Percentiles rank a stretch among this genome's conserved stretches.
Conservation (phyloP, 2,113 vertebrate genomes). For the Numida meleagris region DNA sequence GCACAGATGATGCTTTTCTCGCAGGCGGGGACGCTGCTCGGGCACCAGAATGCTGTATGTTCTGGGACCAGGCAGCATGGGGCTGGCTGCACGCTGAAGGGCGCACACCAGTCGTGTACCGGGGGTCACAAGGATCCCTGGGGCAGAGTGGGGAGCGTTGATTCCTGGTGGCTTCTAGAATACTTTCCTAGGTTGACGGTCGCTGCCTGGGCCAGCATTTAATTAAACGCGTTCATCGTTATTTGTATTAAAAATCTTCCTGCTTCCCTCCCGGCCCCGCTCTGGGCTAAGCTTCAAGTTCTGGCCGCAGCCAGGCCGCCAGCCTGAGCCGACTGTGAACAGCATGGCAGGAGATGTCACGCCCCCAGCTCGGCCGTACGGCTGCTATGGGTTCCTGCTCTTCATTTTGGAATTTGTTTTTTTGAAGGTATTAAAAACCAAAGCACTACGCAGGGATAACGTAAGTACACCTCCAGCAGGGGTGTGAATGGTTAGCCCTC, state of each 20-base stretch:
- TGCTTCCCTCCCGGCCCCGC: not conserved
- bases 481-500: conserved; percentile 69
- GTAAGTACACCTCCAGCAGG: not conserved
- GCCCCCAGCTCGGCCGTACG: not conserved
- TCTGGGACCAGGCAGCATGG: accelerated
- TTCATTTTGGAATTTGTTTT: not conserved
- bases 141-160: not conserved
- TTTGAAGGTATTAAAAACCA: conserved; percentile 22
- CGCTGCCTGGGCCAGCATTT: not conserved
- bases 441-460: conserved; percentile 10
- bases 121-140: accelerated
- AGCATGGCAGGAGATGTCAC: not conserved
- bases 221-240: accelerated
- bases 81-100: not conserved
- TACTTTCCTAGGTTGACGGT: not conserved
- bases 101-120: accelerated
- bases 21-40: not conserved
- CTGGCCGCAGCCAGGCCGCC: not conserved
- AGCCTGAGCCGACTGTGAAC: not conserved
- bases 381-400: not conserved
- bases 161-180: not conserved
- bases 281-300: not conserved
- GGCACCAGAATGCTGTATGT: not conserved
- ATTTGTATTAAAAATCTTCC: not conserved
- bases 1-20: not conserved